Evolutionary conservation across 2,797 vertebrate species (phyloP), one percentile per base, ranked within the genome.

Genomic region (Cetoscarus ocellatus): DNA sequence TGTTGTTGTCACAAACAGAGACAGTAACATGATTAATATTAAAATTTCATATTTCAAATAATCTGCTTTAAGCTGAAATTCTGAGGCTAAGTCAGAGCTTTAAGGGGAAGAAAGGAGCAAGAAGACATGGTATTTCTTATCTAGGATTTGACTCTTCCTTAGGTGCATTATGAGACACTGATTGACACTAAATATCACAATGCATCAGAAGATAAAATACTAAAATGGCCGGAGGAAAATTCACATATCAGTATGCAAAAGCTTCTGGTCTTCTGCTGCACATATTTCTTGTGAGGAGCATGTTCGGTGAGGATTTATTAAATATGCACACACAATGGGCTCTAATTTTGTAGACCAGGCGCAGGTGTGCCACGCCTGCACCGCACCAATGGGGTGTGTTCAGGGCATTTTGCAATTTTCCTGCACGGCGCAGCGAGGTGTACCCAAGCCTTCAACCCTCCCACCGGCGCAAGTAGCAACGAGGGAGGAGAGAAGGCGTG

Each of bases 231-330:
- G 15, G 14, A 36, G 35, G 34, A 54, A 9, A 54, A 38, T 38
- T n/a, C 9, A 38, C 52, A 54, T 38, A 54, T 54, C 52, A 38
- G 52, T 70, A 80, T 75, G 86, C 84, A 90, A 89, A 91, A 65
- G 9, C 34, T 6, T 35, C 38, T 13, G 11, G 19, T 8, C 39
- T 48, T 35, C 40, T 67, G 56, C 50, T n/a, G 40, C 45, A 59
- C 34, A 38, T 1, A n/a, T 19, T 38, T 12, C 10, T 4, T 38
- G 27, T 27, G 19, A 18, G 38, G 27, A 13, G 10, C 6, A 48
- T 11, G n/a, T 13, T 9, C n/a, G n/a, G n/a, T 27, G 27, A 27
- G 2, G 27, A 27, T 27, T 27, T 27, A 27, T 27, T 4, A 27
- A 27, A 27, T 27, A 27, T 27, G 27, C 27, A 27, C 4, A 27